Conservation (phyloP, 2,797 vertebrate genomes). For the Anniella stebbinsi region DNA sequence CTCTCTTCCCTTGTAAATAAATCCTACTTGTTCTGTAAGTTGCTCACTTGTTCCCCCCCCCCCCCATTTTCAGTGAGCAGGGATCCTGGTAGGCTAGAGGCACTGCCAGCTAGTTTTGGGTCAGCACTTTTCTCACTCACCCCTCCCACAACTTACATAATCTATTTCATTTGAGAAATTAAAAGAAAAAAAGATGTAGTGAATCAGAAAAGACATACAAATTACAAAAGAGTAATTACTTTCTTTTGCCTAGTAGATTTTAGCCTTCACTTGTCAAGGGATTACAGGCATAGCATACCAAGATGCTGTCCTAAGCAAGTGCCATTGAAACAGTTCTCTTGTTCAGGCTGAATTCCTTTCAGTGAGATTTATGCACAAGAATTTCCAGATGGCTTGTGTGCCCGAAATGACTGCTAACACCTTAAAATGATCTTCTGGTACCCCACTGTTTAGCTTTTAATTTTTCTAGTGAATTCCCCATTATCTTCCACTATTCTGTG, state of each 20-base stretch:
- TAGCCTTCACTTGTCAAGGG: neutral
- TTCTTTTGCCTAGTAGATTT: neutral
- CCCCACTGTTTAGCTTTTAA: slow-evolving; percentile 10
- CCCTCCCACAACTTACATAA: too few relatives aligned
- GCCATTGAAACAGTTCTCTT: neutral
- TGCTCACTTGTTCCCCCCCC: too few relatives aligned
- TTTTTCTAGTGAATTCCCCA: slow-evolving; percentile 9
- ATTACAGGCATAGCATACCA: neutral
- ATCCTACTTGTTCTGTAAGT: too few relatives aligned
- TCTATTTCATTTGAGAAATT: too few relatives aligned
- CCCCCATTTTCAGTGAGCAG: too few relatives aligned
- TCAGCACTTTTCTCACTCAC: too few relatives aligned
- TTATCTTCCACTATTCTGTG: slow-evolving; percentile 16
- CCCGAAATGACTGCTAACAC: neutral
- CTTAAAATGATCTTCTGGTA: slow-evolving; percentile 14
- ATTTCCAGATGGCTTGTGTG: neutral
- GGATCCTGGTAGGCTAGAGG: too few relatives aligned
- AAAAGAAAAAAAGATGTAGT: too few relatives aligned
- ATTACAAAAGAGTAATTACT: too few relatives aligned
- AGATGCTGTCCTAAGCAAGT: neutral
- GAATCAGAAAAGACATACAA: too few relatives aligned
- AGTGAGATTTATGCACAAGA: neutral
- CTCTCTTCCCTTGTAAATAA: too few relatives aligned
- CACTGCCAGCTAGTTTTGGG: too few relatives aligned
- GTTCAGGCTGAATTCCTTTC: neutral